Percentiles rank a stretch among this genome's conserved stretches.
Evolutionary conservation across 2,888 invertebrate genomes (phyloP).

Genomic region (Tridacna crocea): DNA sequence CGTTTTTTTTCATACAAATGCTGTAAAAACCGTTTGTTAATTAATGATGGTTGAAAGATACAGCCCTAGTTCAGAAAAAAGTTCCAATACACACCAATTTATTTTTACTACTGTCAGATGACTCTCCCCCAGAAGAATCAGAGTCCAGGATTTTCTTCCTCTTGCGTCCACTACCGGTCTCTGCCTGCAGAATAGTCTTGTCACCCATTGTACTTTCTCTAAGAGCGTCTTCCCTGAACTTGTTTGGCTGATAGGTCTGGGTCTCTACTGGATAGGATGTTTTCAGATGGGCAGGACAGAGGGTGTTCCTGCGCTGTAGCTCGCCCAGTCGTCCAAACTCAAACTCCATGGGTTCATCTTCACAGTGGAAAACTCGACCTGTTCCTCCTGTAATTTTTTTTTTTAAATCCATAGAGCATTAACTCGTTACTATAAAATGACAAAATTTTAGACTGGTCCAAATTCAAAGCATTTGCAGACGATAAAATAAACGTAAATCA

Average conservation of each 20-base stretch:
- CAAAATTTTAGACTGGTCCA: too few relatives aligned
- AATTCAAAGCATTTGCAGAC: too few relatives aligned
- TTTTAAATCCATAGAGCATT: too few relatives aligned
- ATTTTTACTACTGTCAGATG: conserved; percentile 48
- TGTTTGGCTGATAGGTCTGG: conserved; percentile 66
- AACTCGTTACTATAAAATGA: too few relatives aligned
- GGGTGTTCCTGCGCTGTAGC: conserved; percentile 83
- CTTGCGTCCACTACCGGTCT: conserved; percentile 61
- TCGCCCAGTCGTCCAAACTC: conserved; percentile 81
- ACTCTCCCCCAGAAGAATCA: conserved; percentile 53
- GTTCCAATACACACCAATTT: conserved; percentile 42
- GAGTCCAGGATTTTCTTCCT: conserved; percentile 54
- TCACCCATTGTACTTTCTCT: conserved; percentile 62
- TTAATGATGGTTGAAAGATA: too few relatives aligned
- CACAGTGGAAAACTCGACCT: conserved; percentile 75
- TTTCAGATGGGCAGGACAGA: conserved; percentile 83
- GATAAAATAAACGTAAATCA: too few relatives aligned
- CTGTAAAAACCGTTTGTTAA: too few relatives aligned
- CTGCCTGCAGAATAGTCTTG: conserved; percentile 25
- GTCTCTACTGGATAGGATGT: conserved; percentile 84
- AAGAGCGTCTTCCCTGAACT: conserved; percentile 61
- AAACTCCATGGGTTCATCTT: conserved; percentile 77
- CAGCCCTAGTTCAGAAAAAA: too few relatives aligned
- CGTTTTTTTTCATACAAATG: too few relatives aligned
- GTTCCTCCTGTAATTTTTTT: conserved; percentile 66